These are phyloP conservation scores for Caenorhabditis wallacei DNA, from an alignment of 2,888 invertebrate species.

Conservation along the genomic window DNA sequence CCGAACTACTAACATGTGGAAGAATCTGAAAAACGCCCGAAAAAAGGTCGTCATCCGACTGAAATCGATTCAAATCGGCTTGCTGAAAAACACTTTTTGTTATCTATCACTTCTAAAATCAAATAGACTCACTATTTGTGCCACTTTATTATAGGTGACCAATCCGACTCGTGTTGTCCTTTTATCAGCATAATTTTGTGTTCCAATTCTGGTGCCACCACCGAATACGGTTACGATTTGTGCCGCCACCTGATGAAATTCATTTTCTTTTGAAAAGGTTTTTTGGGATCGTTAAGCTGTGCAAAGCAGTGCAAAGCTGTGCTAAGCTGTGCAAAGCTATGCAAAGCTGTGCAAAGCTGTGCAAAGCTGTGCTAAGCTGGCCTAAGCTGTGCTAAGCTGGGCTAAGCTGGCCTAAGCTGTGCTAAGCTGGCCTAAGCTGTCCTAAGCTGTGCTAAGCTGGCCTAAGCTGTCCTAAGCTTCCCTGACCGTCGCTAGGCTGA, in stretches of 20 bases:
- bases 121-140: conserved; percentile 16
- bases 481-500: no score
- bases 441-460: no score
- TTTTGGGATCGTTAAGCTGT: no score
- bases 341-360: no score
- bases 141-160: conserved; percentile 48
- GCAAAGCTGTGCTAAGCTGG: no score
- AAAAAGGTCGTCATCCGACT: conserved; percentile 41
- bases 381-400: no score
- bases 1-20: conserved; percentile 17
- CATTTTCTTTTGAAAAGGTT: background rate
- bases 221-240: conserved; percentile 54
- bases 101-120: background rate
- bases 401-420: no score
- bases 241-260: conserved; percentile 43
- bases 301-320: no score
- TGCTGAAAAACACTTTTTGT: conserved; percentile 12
- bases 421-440: no score
- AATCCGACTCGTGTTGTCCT: conserved; percentile 45
- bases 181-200: conserved; percentile 32
- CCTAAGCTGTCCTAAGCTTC: no score
- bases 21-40: conserved; percentile 21
- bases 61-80: conserved; percentile 39
- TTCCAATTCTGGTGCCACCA: conserved; percentile 46
- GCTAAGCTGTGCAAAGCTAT: no score